phyloP scores from a whole-genome alignment of 2,888 invertebrate species.

The Drosophila atroscutellata region DNA sequence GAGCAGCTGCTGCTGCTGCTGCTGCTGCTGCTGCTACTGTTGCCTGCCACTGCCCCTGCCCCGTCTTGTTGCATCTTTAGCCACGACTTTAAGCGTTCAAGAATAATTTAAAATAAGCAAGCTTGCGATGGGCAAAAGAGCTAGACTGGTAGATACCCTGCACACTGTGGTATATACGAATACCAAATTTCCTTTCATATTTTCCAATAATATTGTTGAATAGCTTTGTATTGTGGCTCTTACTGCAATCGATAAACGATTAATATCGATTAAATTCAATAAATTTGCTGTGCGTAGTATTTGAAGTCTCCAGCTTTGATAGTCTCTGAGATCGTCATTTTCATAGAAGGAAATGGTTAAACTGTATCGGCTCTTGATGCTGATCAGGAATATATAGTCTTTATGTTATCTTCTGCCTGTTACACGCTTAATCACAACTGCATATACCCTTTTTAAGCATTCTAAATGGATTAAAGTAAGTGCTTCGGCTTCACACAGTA shows the following conservation, averaged over 20 bases:
- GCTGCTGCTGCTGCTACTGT: neutral
- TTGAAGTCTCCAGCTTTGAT: neutral
- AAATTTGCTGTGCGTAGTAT: no score
- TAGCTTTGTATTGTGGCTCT: accelerated
- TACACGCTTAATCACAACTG: neutral
- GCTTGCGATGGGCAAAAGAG: accelerated
- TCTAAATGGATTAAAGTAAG: neutral
- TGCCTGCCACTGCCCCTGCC: neutral
- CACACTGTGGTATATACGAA: no score
- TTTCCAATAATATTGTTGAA: neutral
- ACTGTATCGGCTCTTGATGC: neutral
- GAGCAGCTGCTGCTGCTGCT: conserved; percentile 19
- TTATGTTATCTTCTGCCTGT: neutral
- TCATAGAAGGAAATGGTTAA: neutral
- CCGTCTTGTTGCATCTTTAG: conserved; percentile 3
- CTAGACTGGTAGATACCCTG: neutral
- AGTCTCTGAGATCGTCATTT: neutral
- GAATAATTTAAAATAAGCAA: conserved; percentile 6
- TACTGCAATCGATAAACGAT: neutral
- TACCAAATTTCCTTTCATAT: no score
- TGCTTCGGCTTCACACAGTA: accelerated
- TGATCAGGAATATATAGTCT: neutral
- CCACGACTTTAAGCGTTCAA: conserved; percentile 23
- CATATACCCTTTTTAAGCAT: no score
- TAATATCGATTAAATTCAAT: neutral